phyloP scores from a whole-genome alignment of 1,140 invertebrate species.

The Laupala kohalensis region DNA sequence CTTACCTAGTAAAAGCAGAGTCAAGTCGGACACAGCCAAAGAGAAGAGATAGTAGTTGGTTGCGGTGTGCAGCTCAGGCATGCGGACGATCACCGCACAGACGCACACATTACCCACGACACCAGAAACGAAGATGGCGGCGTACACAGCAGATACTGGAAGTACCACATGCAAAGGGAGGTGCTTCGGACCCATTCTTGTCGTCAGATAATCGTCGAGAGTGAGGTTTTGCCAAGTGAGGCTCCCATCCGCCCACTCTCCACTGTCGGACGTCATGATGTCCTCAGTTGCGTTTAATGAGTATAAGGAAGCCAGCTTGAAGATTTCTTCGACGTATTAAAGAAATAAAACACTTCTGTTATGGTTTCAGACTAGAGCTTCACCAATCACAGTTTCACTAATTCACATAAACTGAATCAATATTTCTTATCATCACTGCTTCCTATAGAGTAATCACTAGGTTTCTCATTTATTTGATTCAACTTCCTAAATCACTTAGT shows the following conservation, averaged over 20 bases:
- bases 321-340: too few species aligned
- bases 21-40: conserved; percentile 81
- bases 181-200: conserved; percentile 29
- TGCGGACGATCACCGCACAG: conserved; percentile 81
- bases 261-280: too few species aligned
- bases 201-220: background rate
- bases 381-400: too few species aligned
- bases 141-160: conserved; percentile 68
- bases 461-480: too few species aligned
- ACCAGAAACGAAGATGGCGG: conserved; percentile 71
- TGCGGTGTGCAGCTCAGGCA: conserved; percentile 81
- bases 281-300: too few species aligned
- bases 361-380: too few species aligned
- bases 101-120: conserved; percentile 83
- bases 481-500: too few species aligned
- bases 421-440: too few species aligned
- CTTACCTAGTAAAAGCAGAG: conserved; percentile 67
- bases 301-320: too few species aligned
- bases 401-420: too few species aligned
- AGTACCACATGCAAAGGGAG: conserved; percentile 58
- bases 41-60: conserved; percentile 86
- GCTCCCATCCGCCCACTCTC: background rate
- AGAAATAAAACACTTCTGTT: too few species aligned
- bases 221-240: background rate
- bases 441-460: too few species aligned